Evolutionary conservation across 2,888 invertebrate genomes (phyloP), one percentile per base, ranked within the genome.

Genomic region (Cataglyphis albicans): DNA sequence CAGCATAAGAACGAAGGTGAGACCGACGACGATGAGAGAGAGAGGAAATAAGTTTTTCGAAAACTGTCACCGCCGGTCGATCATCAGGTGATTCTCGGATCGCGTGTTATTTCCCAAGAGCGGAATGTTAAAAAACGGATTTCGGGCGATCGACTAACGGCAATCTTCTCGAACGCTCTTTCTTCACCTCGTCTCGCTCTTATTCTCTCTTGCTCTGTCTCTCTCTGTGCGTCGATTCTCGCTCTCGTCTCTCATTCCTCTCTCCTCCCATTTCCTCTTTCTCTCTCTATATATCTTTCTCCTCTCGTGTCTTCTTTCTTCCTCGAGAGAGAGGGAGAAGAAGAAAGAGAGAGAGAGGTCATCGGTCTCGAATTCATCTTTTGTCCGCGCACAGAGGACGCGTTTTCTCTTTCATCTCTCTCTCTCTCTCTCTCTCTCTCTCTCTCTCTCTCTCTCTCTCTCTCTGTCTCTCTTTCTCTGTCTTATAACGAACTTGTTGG

Each of bases 1-100:
- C 65, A 25, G 38, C 35, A 59, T 41, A 52, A 72, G 52, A 55
- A 25, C 29, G 81, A 7, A 41, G 48, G 55, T 52, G 44, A 32
- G 52, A 57, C n/a, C 38, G 68, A 35, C 41, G 68, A 59, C 72
- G 83, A 29, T 29, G 25, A 29, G 25, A 29, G 25, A 25, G 25
- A 84, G 85, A 82, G 87, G 88, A 88, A 91, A 91, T 91, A 86
- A 91, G 91, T 91, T 91, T 91, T 32, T 32, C 32, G 88, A 91
- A 89, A 91, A 91, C 90, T 91, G 88, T 90, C 90, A 89, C 67
- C 83, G 90, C 85, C 89, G 84, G 88, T 90, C 86, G 72, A 86
- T 87, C 82, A 76, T 87, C 85, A 86, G 78, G 86, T 88, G 85
- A 87, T 89, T 87, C 88, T 80, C 86, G 84, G 86, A 87, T 85